Evolutionary conservation across 2,797 vertebrate species (phyloP).

Genomic region (Emys orbicularis): DNA sequence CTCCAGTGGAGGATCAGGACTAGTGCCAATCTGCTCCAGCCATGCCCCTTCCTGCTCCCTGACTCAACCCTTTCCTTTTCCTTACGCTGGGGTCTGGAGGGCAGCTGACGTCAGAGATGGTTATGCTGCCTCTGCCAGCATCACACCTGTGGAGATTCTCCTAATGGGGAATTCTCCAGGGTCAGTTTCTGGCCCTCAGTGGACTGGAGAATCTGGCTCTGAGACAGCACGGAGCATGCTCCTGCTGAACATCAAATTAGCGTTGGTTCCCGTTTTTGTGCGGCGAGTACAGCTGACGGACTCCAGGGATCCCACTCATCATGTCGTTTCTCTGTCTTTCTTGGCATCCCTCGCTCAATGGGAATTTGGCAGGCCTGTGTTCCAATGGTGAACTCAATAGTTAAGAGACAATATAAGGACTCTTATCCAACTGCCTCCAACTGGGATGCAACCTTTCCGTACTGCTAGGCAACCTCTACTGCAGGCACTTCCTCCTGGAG

Average conservation of each 20-base stretch:
- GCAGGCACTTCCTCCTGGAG: not conserved
- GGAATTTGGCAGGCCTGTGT: not conserved
- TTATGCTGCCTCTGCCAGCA: not conserved
- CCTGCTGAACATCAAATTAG: not conserved
- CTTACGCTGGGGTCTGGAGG: not conserved
- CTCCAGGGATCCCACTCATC: not conserved
- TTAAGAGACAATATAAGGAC: not conserved
- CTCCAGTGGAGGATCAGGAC: not conserved
- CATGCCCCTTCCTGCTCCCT: not conserved
- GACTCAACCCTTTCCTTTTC: not conserved
- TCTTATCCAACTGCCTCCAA: not conserved
- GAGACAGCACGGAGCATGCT: not conserved
- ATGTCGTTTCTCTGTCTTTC: not conserved
- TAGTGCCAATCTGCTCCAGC: not conserved
- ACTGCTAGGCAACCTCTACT: not conserved
- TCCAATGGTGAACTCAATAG: not conserved
- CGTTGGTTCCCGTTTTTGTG: not conserved
- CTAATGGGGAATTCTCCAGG: not conserved
- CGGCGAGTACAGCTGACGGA: not conserved
- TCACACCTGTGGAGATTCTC: not conserved
- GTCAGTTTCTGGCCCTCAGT: not conserved
- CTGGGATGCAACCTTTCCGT: conserved; percentile 16
- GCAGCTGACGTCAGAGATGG: not conserved
- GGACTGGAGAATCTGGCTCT: not conserved
- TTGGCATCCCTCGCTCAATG: not conserved